phyloP scores from a whole-genome alignment of 2,888 invertebrate species.

The Lamellibrachia columna region DNA sequence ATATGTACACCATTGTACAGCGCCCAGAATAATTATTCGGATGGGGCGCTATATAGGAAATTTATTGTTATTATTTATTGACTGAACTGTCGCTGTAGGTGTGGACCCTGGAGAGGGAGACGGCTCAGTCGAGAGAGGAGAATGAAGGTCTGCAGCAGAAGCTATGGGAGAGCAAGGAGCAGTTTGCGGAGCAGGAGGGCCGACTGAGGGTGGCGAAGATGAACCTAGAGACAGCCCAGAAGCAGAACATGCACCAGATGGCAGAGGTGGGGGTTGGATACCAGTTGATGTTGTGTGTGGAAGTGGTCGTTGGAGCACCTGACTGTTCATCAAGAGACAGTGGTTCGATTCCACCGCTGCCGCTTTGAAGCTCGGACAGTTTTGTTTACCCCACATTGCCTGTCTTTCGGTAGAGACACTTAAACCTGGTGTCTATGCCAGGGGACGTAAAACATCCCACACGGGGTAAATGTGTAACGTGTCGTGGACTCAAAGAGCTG shows the following conservation, averaged over 20 bases:
- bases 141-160: constrained; percentile 52
- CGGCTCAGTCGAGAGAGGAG: constrained; percentile 47
- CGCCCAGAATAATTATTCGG: too few relatives aligned
- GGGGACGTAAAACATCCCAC: too few relatives aligned
- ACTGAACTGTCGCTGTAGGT: background rate
- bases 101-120: constrained; percentile 26
- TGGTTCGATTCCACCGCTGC: too few relatives aligned
- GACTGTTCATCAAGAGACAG: background rate
- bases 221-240: constrained; percentile 60
- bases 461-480: too few relatives aligned
- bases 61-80: background rate
- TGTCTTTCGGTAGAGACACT: too few relatives aligned
- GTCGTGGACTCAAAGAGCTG: too few relatives aligned
- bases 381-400: too few relatives aligned
- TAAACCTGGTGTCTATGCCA: too few relatives aligned
- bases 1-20: too few relatives aligned
- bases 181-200: constrained; percentile 60
- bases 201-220: constrained; percentile 59
- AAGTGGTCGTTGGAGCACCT: background rate
- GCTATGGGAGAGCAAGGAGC: constrained; percentile 55
- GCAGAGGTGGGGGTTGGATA: constrained; percentile 52
- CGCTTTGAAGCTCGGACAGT: too few relatives aligned
- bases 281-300: background rate
- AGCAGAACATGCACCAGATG: constrained; percentile 57
- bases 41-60: background rate